These are phyloP conservation scores for Drepanosiphum platanoidis DNA, from an alignment of 2,888 invertebrate genomes.

Conservation along the genomic window DNA sequence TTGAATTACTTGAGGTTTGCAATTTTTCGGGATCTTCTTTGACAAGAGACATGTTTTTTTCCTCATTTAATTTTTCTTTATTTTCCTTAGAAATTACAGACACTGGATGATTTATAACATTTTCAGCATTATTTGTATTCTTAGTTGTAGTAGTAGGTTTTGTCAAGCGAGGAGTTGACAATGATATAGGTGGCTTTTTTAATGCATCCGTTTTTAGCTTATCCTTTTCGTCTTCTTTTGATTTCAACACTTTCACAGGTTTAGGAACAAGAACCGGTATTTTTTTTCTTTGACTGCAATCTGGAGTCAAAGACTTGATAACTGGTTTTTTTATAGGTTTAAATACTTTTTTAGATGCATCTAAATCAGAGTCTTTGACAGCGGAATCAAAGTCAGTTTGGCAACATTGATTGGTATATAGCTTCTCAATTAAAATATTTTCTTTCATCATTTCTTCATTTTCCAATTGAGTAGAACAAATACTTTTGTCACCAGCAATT, in stretches of 20 bases:
- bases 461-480: slow-evolving; percentile 23
- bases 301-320: slow-evolving; percentile 27
- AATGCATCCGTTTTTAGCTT: slow-evolving; percentile 21
- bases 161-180: slow-evolving; percentile 39
- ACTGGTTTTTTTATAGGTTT: slow-evolving; percentile 53
- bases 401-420: slow-evolving; percentile 49
- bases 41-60: not conserved
- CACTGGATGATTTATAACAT: not conserved
- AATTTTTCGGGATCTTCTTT: slow-evolving; percentile 26
- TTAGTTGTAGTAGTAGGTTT: not conserved
- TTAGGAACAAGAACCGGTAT: slow-evolving; percentile 59
- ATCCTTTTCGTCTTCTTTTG: slow-evolving; percentile 39
- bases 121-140: slow-evolving; percentile 26
- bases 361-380: not conserved
- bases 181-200: slow-evolving; percentile 8
- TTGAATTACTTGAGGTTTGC: not conserved
- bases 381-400: slow-evolving; percentile 51
- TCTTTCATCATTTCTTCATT: slow-evolving; percentile 33
- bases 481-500: slow-evolving; percentile 40
- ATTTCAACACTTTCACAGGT: slow-evolving; percentile 46
- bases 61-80: not conserved
- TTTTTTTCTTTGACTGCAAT: slow-evolving; percentile 42
- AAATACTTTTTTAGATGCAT: slow-evolving; percentile 46
- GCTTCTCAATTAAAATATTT: slow-evolving; percentile 23
- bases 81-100: slow-evolving; percentile 22